phyloP scores from a whole-genome alignment of 2,113 vertebrate genomes.

The Agelaius tricolor region DNA sequence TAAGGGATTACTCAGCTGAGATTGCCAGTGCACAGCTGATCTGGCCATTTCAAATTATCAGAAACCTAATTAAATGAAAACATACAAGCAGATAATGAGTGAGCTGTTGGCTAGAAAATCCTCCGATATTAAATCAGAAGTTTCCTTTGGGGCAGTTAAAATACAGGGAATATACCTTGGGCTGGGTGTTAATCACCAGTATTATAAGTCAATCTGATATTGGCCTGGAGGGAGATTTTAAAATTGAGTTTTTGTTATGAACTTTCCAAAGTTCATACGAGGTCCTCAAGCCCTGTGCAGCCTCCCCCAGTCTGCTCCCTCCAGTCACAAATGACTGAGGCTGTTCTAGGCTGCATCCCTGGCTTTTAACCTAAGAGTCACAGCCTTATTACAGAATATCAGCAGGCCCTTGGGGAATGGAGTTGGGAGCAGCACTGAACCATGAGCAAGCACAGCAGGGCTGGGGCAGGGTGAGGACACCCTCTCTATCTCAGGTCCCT shows the following conservation, averaged over 20 bases:
- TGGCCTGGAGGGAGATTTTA: slow-evolving; percentile 12
- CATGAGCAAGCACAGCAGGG: neutral
- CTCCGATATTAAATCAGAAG: slow-evolving; percentile 38
- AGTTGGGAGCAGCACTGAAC: neutral
- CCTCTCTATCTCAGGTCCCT: accelerated
- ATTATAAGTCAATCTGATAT: neutral
- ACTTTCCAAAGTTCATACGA: neutral
- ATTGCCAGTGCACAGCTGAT: slow-evolving; percentile 25
- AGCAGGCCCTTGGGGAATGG: neutral
- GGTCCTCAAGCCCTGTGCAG: neutral
- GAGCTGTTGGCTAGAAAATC: slow-evolving; percentile 32
- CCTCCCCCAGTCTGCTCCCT: neutral
- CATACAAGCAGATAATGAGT: slow-evolving; percentile 13
- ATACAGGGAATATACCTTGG: neutral
- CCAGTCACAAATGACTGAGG: neutral
- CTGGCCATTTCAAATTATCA: slow-evolving; percentile 30
- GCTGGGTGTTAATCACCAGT: slow-evolving; percentile 34
- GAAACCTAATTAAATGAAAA: slow-evolving; percentile 51
- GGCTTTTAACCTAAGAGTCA: neutral
- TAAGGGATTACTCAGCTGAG: slow-evolving; percentile 9
- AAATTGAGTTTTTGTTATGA: slow-evolving; percentile 6
- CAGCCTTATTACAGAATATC: neutral
- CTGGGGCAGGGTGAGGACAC: neutral
- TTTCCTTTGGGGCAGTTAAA: slow-evolving; percentile 48
- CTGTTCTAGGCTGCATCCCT: neutral